These are phyloP conservation scores for Stenchaetothrips biformis DNA, from an alignment of 2,888 invertebrate genomes.

Conservation along the genomic window DNA sequence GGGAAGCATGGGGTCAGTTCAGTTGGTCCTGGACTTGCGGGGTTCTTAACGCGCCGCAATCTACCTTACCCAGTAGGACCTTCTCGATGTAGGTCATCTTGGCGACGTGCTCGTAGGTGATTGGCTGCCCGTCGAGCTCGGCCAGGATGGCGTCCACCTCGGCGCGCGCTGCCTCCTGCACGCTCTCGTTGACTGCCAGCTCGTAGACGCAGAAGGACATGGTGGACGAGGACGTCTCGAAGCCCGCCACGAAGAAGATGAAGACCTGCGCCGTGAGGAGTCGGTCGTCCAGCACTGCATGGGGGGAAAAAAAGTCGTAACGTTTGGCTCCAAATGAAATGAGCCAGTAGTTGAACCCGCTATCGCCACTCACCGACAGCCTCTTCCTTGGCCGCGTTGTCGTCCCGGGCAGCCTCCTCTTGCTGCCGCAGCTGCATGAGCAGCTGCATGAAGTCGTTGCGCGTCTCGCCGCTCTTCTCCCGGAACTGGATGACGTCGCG, in stretches of 20 bases:
- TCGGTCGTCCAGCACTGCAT: not conserved
- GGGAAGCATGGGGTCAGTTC: not conserved
- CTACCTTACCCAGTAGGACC: slow-evolving; percentile 36
- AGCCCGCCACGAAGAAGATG: slow-evolving; percentile 41
- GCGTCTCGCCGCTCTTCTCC: slow-evolving; percentile 37
- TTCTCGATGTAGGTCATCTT: slow-evolving; percentile 41
- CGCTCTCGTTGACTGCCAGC: slow-evolving; percentile 39
- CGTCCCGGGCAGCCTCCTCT: slow-evolving; percentile 7
- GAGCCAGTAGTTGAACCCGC: not conserved
- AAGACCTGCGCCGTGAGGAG: slow-evolving; percentile 37
- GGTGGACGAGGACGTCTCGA: slow-evolving; percentile 41
- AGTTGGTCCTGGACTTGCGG: not conserved
- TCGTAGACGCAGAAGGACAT: slow-evolving; percentile 39
- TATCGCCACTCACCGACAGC: not conserved
- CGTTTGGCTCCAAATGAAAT: too few relatives aligned
- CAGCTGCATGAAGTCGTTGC: slow-evolving; percentile 41
- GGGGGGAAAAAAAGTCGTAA: not conserved
- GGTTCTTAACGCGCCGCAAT: not conserved
- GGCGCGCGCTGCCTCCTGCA: slow-evolving; percentile 38
- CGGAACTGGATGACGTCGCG: slow-evolving; percentile 40
- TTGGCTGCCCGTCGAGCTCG: slow-evolving; percentile 34
- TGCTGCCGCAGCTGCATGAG: slow-evolving; percentile 37
- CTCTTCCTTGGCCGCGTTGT: slow-evolving; percentile 26
- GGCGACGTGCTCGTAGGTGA: slow-evolving; percentile 39
- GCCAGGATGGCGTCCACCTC: slow-evolving; percentile 39